phyloP scores from a whole-genome alignment of 2,888 invertebrate genomes.

The Tanaodytes sp. region DNA sequence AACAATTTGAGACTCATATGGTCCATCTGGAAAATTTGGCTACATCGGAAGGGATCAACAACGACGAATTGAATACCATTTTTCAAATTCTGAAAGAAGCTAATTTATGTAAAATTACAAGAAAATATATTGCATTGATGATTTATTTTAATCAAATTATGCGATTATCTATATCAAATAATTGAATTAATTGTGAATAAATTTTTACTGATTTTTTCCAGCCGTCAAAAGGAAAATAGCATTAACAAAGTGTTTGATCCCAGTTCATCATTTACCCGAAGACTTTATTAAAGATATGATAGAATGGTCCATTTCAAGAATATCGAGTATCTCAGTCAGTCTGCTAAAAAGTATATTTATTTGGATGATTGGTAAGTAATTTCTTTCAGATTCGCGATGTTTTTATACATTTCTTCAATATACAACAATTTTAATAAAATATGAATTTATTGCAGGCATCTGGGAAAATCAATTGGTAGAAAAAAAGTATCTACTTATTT shows the following conservation, averaged over 20 bases:
- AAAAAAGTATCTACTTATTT: slow-evolving; percentile 62
- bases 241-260: slow-evolving; percentile 67
- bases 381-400: too few species aligned
- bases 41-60: too few species aligned
- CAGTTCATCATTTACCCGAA: slow-evolving; percentile 57
- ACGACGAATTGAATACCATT: too few species aligned
- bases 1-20: too few species aligned
- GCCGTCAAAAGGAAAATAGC: slow-evolving; percentile 54
- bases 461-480: slow-evolving; percentile 64
- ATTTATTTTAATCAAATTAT: too few species aligned
- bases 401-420: too few species aligned
- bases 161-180: too few species aligned
- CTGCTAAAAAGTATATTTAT: slow-evolving; percentile 59
- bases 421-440: background rate
- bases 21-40: too few species aligned
- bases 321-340: slow-evolving; percentile 57
- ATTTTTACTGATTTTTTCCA: slow-evolving; percentile 30
- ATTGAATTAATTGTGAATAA: too few species aligned
- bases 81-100: too few species aligned
- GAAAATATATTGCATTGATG: too few species aligned
- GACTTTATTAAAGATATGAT: slow-evolving; percentile 57
- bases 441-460: slow-evolving; percentile 55
- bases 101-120: too few species aligned
- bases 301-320: slow-evolving; percentile 58
- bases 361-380: slow-evolving; percentile 63